Base-by-base conservation (phyloP, 2,888 invertebrate genomes). In the Endomychus coccineus region DNA sequence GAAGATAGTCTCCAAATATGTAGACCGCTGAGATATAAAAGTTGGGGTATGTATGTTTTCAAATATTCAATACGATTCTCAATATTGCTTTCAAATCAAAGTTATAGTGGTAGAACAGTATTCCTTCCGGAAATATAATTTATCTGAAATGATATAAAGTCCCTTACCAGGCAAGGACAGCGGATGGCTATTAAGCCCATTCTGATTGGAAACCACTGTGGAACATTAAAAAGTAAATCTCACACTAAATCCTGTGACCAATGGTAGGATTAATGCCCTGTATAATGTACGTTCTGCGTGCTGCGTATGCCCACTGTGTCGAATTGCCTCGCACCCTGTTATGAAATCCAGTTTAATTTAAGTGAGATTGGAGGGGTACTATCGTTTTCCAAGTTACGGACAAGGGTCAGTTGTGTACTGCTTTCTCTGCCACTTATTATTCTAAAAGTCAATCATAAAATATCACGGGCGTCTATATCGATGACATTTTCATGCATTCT, bases 181-280 rank as follows among this genome's bases (percentile, higher is more conserved):
- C n/a, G n/a, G n/a, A n/a, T n/a, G n/a, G n/a, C 34, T 27, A 35
- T 44, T 57, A 55, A 57, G 55, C 56, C 55, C 44, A 43, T 49
- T 53, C 49, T 56, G 62, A 64, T 62, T 62, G 61, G 62, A 62
- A 62, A 62, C 58, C 54, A 52, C 52, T 49, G 53, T 54, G 48
- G 59, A 59, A 62, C 62, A 64, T 64, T 64, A 64, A 64, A 64
- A 64, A 64, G 51, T 61, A 60, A 62, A 64, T 62, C 62, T 60
- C 53, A 51, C 48, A 52, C 51, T 62, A 63, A 64, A 58, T 56
- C 61, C 61, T 58, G 54, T 63, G 62, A 60, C 62, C 64, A 61
- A 63, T 59, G 57, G 50, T 39, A 49, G 62, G 62, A 64, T 64
- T 64, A 63, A 62, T 34, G 27, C 19, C n/a, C n/a, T 25, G 36